These are phyloP conservation scores for Rachycentron canadum DNA, from an alignment of 2,797 vertebrate genomes.

Conservation along the genomic window DNA sequence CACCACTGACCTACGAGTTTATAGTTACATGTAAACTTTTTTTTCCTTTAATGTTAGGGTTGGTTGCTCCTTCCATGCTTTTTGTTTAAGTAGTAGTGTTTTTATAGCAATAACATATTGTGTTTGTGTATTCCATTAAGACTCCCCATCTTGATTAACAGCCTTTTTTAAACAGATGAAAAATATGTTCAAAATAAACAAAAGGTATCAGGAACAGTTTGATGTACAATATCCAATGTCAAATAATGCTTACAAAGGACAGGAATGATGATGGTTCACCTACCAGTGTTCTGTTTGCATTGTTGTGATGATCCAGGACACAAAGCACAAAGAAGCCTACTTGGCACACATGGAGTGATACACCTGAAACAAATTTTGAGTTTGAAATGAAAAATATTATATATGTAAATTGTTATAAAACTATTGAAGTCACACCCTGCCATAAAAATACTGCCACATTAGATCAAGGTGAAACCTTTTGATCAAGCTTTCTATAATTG, in stretches of 20 bases:
- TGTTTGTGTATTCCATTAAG: background rate
- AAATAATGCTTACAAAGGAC: background rate
- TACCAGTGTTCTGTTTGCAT: background rate
- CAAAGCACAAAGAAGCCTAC: background rate
- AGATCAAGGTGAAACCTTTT: background rate
- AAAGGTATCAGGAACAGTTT: background rate
- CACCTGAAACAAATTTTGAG: background rate
- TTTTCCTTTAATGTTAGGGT: too few species aligned
- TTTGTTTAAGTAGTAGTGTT: too few species aligned
- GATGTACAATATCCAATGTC: background rate
- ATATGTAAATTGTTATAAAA: too few species aligned
- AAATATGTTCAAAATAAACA: background rate
- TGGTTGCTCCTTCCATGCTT: too few species aligned
- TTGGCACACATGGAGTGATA: background rate
- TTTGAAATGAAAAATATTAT: background rate
- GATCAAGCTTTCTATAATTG: background rate
- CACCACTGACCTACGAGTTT: too few species aligned
- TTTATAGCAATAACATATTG: too few species aligned
- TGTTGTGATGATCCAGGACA: background rate
- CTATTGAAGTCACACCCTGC: background rate
- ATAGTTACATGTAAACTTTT: too few species aligned
- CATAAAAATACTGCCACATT: background rate
- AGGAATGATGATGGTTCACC: background rate
- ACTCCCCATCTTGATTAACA: background rate
- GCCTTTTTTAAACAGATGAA: background rate